Base-by-base conservation (phyloP, 2,113 vertebrate species). In the Rhynchopsitta pachyrhyncha region DNA sequence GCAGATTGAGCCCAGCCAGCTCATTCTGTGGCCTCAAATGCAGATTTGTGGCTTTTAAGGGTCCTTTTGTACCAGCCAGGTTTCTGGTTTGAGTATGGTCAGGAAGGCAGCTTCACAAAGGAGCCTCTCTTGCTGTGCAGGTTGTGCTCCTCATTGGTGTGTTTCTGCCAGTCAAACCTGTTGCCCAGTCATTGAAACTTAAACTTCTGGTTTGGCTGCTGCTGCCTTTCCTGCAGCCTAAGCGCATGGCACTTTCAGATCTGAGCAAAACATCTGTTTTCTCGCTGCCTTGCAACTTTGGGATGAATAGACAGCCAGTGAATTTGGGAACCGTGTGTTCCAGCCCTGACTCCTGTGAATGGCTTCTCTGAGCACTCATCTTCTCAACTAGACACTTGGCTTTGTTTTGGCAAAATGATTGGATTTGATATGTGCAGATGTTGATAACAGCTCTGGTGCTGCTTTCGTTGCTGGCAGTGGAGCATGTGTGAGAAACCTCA, bases 281-380 rank as follows among this genome's bases (percentile, higher is more conserved):
- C 86, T 91, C 0, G 1, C 87, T 57, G 82, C 85, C 75, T 94
- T 80, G 85, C 92, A 92, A 62, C 68, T 96, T 87, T 59, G 42
- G 50, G 49, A 42, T 96, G 94, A 93, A 91, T 88, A 84, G 70
- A 70, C 9, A 76, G 55, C 14, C 27, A 27, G n/a, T 90, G 82
- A 77, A 90, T 90, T 90, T 64, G 64, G 46, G 79, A 68, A 69
- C 73, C 63, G 20, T 76, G 53, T 94, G 42, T 82, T 85, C 70
- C 79, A 90, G 85, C 73, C 37, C 70, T 94, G 64, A 57, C 67
- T 82, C 77, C 60, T 90, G 46, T 90, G 92, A 95, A 84, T 81
- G 88, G 82, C 76, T 92, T 82, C 88, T 94, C 83, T 69, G 77
- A 88, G 73, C 86, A 86, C 63, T 63, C 62, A 68, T 67, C 66